Conservation (phyloP, 2,113 vertebrate species). For the Scatophagus argus region DNA sequence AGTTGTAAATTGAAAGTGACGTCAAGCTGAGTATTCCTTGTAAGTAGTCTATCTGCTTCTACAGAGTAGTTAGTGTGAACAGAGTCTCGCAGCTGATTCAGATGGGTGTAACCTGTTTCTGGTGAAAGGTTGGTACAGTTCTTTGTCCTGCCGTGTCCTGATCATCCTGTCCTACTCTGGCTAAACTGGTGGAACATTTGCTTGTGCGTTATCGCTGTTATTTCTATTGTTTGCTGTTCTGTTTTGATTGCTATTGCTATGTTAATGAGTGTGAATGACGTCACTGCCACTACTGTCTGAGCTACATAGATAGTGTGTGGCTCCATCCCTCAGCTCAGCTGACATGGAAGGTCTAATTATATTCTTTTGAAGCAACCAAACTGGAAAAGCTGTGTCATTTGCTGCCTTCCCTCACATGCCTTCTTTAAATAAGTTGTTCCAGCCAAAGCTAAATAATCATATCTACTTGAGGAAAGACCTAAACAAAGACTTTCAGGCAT, state of each 20-base stretch:
- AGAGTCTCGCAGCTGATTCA: neutral
- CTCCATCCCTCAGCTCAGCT: constrained; percentile 64
- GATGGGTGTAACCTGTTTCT: neutral
- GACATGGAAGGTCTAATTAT: constrained; percentile 70
- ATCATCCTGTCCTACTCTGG: constrained; percentile 3
- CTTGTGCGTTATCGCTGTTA: constrained; percentile 6
- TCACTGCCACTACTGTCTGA: neutral
- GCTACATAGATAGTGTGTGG: constrained; percentile 25
- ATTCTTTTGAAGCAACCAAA: constrained; percentile 67
- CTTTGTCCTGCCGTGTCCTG: constrained; percentile 7
- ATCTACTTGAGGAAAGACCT: constrained; percentile 4
- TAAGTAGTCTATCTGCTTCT: neutral
- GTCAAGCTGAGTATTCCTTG: neutral
- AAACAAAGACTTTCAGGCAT: constrained; percentile 11
- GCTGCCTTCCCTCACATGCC: constrained; percentile 36
- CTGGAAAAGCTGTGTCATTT: constrained; percentile 68
- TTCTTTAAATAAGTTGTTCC: constrained; percentile 55
- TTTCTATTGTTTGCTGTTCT: constrained; percentile 5
- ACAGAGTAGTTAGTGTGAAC: neutral
- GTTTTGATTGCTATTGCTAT: constrained; percentile 30
- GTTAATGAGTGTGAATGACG: constrained; percentile 17
- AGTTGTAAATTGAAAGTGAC: neutral
- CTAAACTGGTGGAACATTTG: neutral
- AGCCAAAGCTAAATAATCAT: constrained; percentile 39
- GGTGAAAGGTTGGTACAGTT: constrained; percentile 16